Evolutionary conservation across 2,113 vertebrate genomes (phyloP).

Genomic region (Fulica atra): DNA sequence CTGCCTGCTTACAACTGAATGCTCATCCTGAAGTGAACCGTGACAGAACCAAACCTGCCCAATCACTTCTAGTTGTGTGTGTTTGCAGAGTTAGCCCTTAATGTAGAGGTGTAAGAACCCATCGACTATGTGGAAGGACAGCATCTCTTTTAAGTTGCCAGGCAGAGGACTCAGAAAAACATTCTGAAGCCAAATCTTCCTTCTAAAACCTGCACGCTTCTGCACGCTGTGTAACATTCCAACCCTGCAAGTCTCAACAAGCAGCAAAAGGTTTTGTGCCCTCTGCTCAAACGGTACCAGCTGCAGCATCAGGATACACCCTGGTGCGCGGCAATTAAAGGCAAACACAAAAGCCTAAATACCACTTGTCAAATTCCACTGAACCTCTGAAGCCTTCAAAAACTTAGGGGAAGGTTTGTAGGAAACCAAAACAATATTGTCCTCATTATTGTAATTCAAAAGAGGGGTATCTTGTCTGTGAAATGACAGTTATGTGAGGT

Average conservation of each 20-base stretch:
- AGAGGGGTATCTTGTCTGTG: background rate
- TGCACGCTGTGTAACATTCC: background rate
- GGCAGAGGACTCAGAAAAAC: background rate
- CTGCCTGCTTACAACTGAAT: background rate
- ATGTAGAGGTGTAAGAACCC: background rate
- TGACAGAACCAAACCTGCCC: background rate
- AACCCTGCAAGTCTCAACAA: background rate
- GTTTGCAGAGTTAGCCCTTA: background rate
- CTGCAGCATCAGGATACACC: background rate
- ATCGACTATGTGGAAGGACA: background rate
- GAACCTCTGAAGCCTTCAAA: slow-evolving; percentile 5
- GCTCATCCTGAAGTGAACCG: background rate
- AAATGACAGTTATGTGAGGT: background rate
- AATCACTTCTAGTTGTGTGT: background rate
- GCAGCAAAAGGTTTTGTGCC: background rate
- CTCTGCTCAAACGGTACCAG: background rate
- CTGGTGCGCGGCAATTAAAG: background rate
- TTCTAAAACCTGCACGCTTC: background rate
- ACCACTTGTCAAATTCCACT: slow-evolving; percentile 35
- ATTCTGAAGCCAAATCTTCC: background rate
- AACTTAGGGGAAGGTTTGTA: background rate
- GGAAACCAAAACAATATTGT: background rate
- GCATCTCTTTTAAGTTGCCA: background rate
- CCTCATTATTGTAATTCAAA: background rate
- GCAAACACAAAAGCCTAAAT: slow-evolving; percentile 23